Evolutionary conservation across 2,797 vertebrate species (phyloP).

Genomic region (Podarcis siculus): DNA sequence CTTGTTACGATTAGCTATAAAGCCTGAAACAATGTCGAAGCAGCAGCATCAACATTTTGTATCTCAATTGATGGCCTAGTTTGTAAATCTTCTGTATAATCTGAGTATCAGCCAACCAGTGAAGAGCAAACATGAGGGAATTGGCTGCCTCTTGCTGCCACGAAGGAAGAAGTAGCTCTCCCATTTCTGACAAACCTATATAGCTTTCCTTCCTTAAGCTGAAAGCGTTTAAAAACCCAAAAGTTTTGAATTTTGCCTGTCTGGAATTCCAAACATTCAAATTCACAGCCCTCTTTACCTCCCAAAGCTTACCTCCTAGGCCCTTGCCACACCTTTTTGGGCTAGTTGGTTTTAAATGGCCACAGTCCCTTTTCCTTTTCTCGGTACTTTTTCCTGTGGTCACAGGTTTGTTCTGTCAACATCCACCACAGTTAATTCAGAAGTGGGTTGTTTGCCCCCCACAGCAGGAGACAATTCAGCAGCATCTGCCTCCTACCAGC

Average conservation of each 20-base stretch:
- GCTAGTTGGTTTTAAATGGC: not conserved
- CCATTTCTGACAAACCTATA: not conserved
- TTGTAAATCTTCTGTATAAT: not conserved
- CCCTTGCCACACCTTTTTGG: not conserved
- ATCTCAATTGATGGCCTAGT: not conserved
- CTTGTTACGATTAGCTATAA: not conserved
- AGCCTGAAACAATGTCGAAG: not conserved
- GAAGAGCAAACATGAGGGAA: not conserved
- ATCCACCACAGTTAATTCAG: not conserved
- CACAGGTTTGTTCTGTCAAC: not conserved
- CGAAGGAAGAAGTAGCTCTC: not conserved
- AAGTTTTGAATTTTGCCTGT: not conserved
- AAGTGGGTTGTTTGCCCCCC: not conserved
- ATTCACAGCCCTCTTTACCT: not conserved
- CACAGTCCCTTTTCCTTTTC: not conserved
- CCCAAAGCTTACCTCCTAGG: not conserved
- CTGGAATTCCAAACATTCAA: not conserved
- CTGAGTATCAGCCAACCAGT: too few relatives aligned
- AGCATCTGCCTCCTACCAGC: not conserved
- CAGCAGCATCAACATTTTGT: not conserved
- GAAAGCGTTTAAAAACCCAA: not conserved
- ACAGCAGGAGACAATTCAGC: not conserved
- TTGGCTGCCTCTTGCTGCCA: not conserved
- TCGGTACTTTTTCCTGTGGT: not conserved
- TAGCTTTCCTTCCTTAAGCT: not conserved